Evolutionary conservation across 2,888 invertebrate species (phyloP).

Genomic region (Zelleria hepariella): DNA sequence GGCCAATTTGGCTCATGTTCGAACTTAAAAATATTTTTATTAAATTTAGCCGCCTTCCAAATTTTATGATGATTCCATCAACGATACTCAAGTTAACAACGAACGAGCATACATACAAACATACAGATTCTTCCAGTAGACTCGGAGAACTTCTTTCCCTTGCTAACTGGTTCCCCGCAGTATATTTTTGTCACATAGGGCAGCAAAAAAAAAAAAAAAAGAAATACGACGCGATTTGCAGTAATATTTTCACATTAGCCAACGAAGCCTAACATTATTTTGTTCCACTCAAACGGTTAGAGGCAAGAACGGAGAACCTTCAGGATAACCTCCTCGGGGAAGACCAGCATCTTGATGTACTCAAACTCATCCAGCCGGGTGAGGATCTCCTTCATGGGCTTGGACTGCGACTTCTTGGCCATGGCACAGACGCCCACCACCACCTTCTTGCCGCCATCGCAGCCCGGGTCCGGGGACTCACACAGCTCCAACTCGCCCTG

Average conservation of each 20-base stretch:
- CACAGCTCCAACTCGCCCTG: slow-evolving; percentile 85
- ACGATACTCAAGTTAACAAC: too few relatives aligned
- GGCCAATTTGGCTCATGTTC: too few relatives aligned
- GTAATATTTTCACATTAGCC: too few relatives aligned
- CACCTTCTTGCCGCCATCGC: slow-evolving; percentile 87
- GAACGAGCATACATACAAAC: too few relatives aligned
- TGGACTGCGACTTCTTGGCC: slow-evolving; percentile 99
- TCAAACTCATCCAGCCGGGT: slow-evolving; percentile 96
- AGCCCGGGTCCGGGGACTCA: slow-evolving; percentile 75
- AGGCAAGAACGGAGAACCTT: slow-evolving; percentile 73
- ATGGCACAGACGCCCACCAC: slow-evolving; percentile 99
- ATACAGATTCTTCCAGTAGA: too few relatives aligned
- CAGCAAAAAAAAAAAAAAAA: too few relatives aligned
- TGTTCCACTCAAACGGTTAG: slow-evolving; percentile 1
- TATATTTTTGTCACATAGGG: too few relatives aligned
- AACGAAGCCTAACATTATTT: not conserved
- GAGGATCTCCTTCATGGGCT: slow-evolving; percentile 99
- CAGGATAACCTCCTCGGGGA: slow-evolving; percentile 96
- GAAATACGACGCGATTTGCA: not conserved
- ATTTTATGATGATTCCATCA: too few relatives aligned
- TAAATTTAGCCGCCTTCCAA: too few relatives aligned
- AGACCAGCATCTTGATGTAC: slow-evolving; percentile 94
- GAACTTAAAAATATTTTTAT: too few relatives aligned
- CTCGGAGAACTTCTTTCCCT: too few relatives aligned
- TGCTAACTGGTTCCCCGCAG: too few relatives aligned